Conservation (phyloP, 2,113 vertebrate genomes). For the Notarius quadriscutis region DNA sequence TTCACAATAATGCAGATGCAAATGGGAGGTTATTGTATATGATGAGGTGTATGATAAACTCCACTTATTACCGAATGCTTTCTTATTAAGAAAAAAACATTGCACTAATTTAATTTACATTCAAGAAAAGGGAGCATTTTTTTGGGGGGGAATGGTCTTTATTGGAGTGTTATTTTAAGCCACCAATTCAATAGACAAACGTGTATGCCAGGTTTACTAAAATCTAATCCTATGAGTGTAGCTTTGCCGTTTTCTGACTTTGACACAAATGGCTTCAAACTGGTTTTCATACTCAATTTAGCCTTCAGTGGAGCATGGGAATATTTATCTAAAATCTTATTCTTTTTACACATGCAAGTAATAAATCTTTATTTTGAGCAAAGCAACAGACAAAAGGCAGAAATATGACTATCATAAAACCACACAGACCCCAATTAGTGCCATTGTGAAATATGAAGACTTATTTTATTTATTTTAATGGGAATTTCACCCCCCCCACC, state of each 20-base stretch:
- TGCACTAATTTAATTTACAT: not conserved
- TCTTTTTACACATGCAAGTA: conserved; percentile 50
- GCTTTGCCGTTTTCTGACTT: conserved; percentile 22
- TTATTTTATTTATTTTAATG: conserved; percentile 63
- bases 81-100: conserved; percentile 11
- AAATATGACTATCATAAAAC: conserved; percentile 47
- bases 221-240: not conserved
- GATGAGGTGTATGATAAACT: conserved; percentile 66
- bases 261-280: conserved; percentile 39
- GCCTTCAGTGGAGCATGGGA: conserved; percentile 39
- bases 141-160: not conserved
- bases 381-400: conserved; percentile 35
- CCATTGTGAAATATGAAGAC: conserved; percentile 58
- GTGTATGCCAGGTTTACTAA: conserved; percentile 6
- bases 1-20: conserved; percentile 13
- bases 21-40: conserved; percentile 7
- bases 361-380: conserved; percentile 56
- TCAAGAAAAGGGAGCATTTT: not conserved
- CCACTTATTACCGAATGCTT: conserved; percentile 5
- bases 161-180: not conserved
- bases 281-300: conserved; percentile 41
- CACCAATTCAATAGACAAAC: not conserved
- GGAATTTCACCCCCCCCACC: conserved; percentile 57
- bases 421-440: conserved; percentile 50
- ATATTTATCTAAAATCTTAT: conserved; percentile 44